Evolutionary conservation across 2,888 invertebrate genomes (phyloP), one percentile per base, ranked within the genome.

Genomic region (Odontocolon sp.): DNA sequence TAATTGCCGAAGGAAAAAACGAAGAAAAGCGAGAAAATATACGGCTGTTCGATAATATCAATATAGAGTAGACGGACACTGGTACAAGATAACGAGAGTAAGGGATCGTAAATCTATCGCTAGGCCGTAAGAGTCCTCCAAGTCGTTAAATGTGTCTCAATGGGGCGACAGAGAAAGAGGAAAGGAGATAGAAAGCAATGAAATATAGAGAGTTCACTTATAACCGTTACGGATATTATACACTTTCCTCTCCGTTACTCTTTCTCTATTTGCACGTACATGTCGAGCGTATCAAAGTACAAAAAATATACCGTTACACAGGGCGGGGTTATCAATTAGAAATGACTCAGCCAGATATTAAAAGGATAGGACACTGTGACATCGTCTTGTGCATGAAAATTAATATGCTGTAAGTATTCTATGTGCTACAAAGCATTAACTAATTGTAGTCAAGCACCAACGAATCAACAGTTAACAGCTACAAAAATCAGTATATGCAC

Each of bases 91-190:
- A 77, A 67, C 67, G 71, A 71, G 47, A 71, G 47, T 57, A 23
- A 70, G 61, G 31, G 33, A 59, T 64, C 57, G 68, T 77, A 64
- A 72, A 72, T 72, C 68, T 64, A 33, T 28, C 33, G 63, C 33
- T 68, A 63, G 54, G 33, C 36, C 56, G 31, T 45, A 56, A 63
- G 57, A 52, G 56, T 57, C 63, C 8, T 28, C 36, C 9, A 18
- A 63, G 72, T 72, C 77, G 77, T 77, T 77, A 64, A 68, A 77
- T 40, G 63, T n/a, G n/a, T 68, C 68, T 45, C 64, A 52, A 56
- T 61, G 42, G 38, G 56, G 52, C 50, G 71, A 67, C 61, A 54
- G 11, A 31, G 36, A 26, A 59, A 18, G 36, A 59, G 18, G 23
- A 45, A 45, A 9, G 36, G 14, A 47, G 56, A 36, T 3, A 50